phyloP scores from a whole-genome alignment of 2,888 invertebrate genomes.

The Eudasyphora cyanicolor region DNA sequence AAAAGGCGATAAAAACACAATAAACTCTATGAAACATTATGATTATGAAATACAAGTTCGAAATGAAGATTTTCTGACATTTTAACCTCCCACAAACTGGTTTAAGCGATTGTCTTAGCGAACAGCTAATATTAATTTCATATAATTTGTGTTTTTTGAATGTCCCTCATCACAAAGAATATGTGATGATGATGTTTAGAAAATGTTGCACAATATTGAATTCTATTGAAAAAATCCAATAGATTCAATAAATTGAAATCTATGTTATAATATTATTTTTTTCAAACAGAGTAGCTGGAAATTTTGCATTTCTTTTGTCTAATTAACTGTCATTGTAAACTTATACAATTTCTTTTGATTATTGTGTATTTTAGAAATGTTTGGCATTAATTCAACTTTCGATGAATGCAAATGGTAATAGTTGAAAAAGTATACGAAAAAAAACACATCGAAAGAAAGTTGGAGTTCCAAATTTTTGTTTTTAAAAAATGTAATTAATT shows the following conservation, averaged over 20 bases:
- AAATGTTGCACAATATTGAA: neutral
- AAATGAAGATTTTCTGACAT: neutral
- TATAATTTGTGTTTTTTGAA: too few relatives aligned
- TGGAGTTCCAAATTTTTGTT: too few relatives aligned
- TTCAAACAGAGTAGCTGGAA: neutral
- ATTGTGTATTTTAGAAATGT: neutral
- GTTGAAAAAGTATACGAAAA: too few relatives aligned
- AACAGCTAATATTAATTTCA: neutral
- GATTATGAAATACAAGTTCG: slow-evolving; percentile 6
- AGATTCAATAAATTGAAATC: neutral
- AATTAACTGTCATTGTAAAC: neutral
- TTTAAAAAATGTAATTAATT: too few relatives aligned
- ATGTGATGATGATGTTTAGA: neutral
- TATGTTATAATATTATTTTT: neutral
- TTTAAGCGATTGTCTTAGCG: neutral
- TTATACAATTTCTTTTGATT: neutral
- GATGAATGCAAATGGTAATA: neutral
- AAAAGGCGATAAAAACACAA: neutral
- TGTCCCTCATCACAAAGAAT: neutral
- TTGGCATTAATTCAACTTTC: neutral
- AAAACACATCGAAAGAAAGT: too few relatives aligned
- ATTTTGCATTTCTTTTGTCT: neutral
- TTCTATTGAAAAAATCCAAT: neutral
- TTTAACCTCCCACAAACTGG: neutral
- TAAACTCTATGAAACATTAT: neutral